Evolutionary conservation across 2,888 invertebrate species (phyloP).

Genomic region (Temnothorax rugatulus): DNA sequence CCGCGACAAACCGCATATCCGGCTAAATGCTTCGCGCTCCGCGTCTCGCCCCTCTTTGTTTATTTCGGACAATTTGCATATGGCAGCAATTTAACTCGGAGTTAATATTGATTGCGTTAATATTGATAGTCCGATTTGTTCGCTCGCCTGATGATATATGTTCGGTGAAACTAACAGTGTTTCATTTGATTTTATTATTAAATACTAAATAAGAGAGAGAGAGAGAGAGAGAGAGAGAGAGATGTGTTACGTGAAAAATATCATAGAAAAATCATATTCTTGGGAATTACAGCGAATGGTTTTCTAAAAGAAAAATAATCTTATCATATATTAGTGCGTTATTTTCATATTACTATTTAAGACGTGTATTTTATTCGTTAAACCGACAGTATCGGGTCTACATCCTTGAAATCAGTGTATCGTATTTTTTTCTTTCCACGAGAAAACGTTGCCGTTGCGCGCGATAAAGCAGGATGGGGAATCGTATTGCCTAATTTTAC

Average conservation of each 20-base stretch:
- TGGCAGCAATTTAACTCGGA: constrained; percentile 6
- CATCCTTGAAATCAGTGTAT: background rate
- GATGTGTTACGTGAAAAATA: background rate
- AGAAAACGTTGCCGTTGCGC: background rate
- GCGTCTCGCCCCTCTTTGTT: constrained; percentile 20
- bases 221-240: too few species aligned
- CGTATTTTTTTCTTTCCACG: background rate
- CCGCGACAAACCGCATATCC: background rate
- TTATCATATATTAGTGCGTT: background rate
- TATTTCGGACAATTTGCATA: constrained; percentile 9
- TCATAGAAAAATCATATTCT: background rate
- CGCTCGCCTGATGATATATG: too few species aligned
- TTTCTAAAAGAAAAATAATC: background rate
- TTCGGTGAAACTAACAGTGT: background rate
- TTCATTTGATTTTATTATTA: background rate
- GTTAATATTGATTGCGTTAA: background rate
- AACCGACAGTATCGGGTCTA: background rate
- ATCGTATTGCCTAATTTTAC: constrained; percentile 36
- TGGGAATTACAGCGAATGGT: background rate
- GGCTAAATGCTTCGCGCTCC: constrained; percentile 10
- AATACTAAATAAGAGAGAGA: background rate
- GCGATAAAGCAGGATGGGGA: background rate
- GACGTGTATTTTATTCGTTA: background rate
- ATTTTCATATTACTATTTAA: background rate
- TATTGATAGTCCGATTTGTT: constrained; percentile 15